phyloP scores from a whole-genome alignment of 2,113 vertebrate species.

The Catharus bicknelli region DNA sequence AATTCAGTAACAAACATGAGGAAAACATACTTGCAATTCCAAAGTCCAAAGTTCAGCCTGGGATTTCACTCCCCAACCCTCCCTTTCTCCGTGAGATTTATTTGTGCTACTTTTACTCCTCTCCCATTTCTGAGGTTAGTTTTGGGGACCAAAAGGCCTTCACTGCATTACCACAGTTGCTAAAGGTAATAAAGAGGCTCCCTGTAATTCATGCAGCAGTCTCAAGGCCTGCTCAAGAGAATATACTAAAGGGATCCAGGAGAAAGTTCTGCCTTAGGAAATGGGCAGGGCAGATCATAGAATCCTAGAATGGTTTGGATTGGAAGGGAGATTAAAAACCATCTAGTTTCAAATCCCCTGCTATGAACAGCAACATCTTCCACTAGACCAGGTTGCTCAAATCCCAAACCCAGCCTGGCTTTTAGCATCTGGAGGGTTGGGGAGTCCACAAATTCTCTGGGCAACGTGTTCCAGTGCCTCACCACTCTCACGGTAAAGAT shows the following conservation, averaged over 20 bases:
- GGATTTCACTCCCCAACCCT: background rate
- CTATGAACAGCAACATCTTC: background rate
- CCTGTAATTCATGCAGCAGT: background rate
- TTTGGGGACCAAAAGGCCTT: background rate
- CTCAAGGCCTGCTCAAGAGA: background rate
- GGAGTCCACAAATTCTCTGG: background rate
- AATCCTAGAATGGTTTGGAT: background rate
- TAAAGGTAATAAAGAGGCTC: background rate
- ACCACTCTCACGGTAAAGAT: background rate
- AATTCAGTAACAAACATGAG: background rate
- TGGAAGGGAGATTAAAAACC: background rate
- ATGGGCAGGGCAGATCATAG: background rate
- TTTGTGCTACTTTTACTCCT: background rate
- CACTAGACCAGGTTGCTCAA: background rate
- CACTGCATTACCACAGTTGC: background rate
- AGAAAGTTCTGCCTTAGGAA: background rate
- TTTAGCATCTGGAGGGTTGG: background rate
- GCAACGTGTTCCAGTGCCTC: background rate
- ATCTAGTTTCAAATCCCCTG: accelerated
- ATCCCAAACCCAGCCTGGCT: background rate
- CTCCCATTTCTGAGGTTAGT: background rate
- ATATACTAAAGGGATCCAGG: accelerated
- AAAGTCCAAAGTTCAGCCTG: background rate
- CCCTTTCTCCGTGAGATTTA: background rate
- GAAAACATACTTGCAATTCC: background rate